These are phyloP conservation scores for Leucophenga varia DNA, from an alignment of 1,140 invertebrate species.

Conservation along the genomic window DNA sequence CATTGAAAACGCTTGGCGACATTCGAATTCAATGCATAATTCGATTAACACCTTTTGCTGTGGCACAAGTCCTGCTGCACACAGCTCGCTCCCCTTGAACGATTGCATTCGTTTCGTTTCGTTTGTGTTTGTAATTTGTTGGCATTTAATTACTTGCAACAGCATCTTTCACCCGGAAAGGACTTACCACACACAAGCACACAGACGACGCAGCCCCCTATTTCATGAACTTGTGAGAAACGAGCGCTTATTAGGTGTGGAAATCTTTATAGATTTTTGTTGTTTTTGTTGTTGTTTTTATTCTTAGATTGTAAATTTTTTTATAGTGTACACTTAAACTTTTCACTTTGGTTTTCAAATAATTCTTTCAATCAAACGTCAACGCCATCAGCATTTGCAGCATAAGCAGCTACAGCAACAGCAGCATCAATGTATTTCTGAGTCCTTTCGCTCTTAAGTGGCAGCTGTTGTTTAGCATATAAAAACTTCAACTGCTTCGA, in stretches of 20 bases:
- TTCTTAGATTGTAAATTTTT: conserved; percentile 7
- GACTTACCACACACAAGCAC: background rate
- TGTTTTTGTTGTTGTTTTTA: conserved; percentile 45
- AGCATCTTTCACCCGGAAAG: background rate
- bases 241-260: conserved; percentile 42
- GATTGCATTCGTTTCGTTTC: too few species aligned
- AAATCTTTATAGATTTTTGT: conserved; percentile 53
- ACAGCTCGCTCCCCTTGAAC: too few species aligned
- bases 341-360: conserved; percentile 14
- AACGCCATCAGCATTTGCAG: conserved; percentile 30
- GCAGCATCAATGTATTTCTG: too few species aligned
- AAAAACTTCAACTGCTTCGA: too few species aligned
- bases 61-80: conserved; percentile 5
- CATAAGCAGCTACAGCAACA: conserved; percentile 26
- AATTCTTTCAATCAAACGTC: conserved; percentile 38
- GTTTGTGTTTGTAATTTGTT: conserved; percentile 22
- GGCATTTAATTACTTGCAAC: conserved; percentile 36
- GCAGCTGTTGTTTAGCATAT: too few species aligned
- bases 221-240: background rate
- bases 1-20: conserved; percentile 18
- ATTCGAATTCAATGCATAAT: conserved; percentile 24
- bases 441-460: too few species aligned
- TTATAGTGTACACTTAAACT: conserved; percentile 12
- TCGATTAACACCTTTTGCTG: conserved; percentile 44
- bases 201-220: background rate